phyloP scores from a whole-genome alignment of 2,888 invertebrate genomes.

The Synergus laeviventris region DNA sequence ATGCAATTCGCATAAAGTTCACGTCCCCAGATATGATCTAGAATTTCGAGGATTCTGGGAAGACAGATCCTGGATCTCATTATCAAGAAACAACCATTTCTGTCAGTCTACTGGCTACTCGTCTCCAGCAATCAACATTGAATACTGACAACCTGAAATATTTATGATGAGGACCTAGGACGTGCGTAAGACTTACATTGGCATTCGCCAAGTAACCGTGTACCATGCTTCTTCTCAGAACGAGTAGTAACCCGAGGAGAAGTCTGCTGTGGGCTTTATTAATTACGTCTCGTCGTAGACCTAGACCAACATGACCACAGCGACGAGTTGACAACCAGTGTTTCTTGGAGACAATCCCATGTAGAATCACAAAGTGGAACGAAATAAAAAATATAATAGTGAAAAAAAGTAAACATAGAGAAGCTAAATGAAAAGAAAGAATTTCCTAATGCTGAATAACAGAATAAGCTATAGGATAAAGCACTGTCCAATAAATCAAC shows the following conservation, averaged over 20 bases:
- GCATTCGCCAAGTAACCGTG: constrained; percentile 19
- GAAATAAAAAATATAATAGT: not conserved
- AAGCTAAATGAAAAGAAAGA: not conserved
- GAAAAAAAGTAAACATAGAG: not conserved
- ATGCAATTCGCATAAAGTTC: too few relatives aligned
- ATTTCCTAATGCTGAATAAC: not conserved
- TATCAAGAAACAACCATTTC: constrained; percentile 10
- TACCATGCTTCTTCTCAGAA: constrained; percentile 29
- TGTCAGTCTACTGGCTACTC: constrained; percentile 6
- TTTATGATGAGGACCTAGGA: constrained; percentile 38
- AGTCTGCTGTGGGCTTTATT: constrained; percentile 36
- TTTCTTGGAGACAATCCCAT: not conserved
- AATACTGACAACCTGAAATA: constrained; percentile 27
- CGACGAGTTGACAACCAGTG: not conserved
- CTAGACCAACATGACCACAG: constrained; percentile 8
- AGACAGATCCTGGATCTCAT: not conserved
- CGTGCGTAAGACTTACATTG: not conserved
- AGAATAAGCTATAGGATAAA: not conserved
- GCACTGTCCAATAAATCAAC: not conserved
- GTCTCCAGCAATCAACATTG: constrained; percentile 9
- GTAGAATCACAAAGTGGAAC: not conserved
- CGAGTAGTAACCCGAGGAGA: constrained; percentile 16
- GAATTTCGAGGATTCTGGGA: constrained; percentile 1
- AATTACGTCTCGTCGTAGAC: constrained; percentile 36
- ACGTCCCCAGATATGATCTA: not conserved